Evolutionary conservation across 2,113 vertebrate genomes (phyloP).

Genomic region (Upupa epops): DNA sequence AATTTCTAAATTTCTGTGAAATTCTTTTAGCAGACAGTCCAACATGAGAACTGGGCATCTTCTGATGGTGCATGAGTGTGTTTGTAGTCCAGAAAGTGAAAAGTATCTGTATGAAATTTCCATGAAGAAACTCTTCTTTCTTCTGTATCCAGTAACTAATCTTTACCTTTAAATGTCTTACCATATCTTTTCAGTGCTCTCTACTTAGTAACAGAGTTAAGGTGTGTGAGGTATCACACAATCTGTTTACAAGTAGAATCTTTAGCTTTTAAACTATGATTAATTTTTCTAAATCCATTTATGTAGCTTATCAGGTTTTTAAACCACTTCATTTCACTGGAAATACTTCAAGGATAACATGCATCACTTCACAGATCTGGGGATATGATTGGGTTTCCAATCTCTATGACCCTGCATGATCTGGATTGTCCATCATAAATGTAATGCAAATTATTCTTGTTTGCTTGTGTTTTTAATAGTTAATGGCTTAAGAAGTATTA

Average conservation of each 20-base stretch:
- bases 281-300: conserved; percentile 40
- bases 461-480: conserved; percentile 45
- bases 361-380: conserved; percentile 78
- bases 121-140: conserved; percentile 74
- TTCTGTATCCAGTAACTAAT: conserved; percentile 74
- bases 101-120: conserved; percentile 70
- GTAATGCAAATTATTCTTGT: conserved; percentile 56
- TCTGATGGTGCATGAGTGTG: conserved; percentile 62
- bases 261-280: conserved; percentile 33
- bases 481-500: conserved; percentile 73
- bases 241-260: conserved; percentile 71
- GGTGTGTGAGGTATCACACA: conserved; percentile 77
- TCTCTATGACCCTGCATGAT: conserved; percentile 80
- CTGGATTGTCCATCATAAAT: conserved; percentile 67
- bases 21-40: conserved; percentile 72
- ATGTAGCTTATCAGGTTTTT: conserved; percentile 54
- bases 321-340: conserved; percentile 53
- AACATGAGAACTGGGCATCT: conserved; percentile 75
- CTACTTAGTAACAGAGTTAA: conserved; percentile 52
- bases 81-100: conserved; percentile 73
- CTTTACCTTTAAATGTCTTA: conserved; percentile 60
- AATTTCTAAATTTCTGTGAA: conserved; percentile 68
- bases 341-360: conserved; percentile 34
- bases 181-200: conserved; percentile 54
- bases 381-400: conserved; percentile 83